Evolutionary conservation across 92 coral and sea anemone genomes (phyloP), one percentile per base, ranked within the genome.

Genomic region (Actinernus sp.): DNA sequence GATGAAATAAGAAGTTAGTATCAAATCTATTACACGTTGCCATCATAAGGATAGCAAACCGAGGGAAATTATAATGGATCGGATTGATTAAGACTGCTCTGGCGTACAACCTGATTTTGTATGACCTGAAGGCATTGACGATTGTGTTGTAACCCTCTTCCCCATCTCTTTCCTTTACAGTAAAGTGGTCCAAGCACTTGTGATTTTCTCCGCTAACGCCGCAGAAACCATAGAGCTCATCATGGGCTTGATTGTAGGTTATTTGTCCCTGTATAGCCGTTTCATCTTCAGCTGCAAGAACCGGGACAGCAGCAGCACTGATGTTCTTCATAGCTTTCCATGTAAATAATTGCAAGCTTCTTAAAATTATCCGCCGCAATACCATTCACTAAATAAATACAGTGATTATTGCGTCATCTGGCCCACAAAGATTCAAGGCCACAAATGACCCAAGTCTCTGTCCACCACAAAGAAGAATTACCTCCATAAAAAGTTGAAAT

Each of bases 11-110:
- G 36, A 73, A 43, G 2, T 28, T 30, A 14, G 46, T 39, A 31
- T 82, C 64, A 20, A 82, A 82, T 22, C 21, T 73, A 18, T 82
- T 66, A 29, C 78, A 82, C 50, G 78, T 73, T 18, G 77, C 82
- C 72, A 82, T 82, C 3, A 26, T 57, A 39, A 65, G 59, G 27
- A 81, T 27, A 16, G 88, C 69, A 10, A 64, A 14, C 21, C 65
- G 33, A 33, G 88, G 82, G 20, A 81, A 76, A 31, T 49, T 23
- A 30, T 70, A 76, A 25, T 64, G 74, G 2, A 80, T 74, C 26
- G 81, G 81, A 64, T 81, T 72, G 19, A 81, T 34, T 2, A 81
- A 14, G 10, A 81, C 65, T 19, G 69, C 69, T 20, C 81, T 62
- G 7, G 44, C 69, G 47, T 33, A 80, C 16, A 62, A 27, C 24